These are phyloP conservation scores for Drosophila simulans DNA, from an alignment of 1,140 invertebrate genomes.

Conservation along the genomic window DNA sequence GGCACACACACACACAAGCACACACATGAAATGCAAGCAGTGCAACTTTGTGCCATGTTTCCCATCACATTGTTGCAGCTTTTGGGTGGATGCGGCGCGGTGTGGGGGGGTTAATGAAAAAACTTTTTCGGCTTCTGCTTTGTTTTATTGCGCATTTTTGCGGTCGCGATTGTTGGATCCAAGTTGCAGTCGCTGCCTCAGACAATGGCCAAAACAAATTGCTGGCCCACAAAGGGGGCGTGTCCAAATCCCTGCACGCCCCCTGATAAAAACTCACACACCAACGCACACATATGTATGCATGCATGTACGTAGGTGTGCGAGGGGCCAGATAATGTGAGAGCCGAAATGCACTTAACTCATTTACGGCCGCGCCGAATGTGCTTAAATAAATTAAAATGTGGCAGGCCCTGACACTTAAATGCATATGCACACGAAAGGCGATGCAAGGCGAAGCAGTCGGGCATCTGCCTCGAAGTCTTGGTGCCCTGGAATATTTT, in stretches of 20 bases:
- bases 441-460: not conserved
- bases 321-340: slow-evolving; percentile 35
- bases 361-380: slow-evolving; percentile 61
- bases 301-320: slow-evolving; percentile 3
- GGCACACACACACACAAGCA: not conserved
- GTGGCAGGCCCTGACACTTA: slow-evolving; percentile 71
- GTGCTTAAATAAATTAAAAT: slow-evolving; percentile 81
- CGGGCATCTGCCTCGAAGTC: not conserved
- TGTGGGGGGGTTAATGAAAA: slow-evolving; percentile 44
- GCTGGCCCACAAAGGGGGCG: slow-evolving; percentile 13
- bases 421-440: slow-evolving; percentile 44
- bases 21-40: slow-evolving; percentile 36
- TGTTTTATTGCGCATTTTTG: slow-evolving; percentile 50
- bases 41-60: slow-evolving; percentile 60
- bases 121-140: slow-evolving; percentile 43
- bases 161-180: slow-evolving; percentile 29
- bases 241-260: slow-evolving; percentile 24
- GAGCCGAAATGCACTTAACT: slow-evolving; percentile 69
- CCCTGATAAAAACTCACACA: slow-evolving; percentile 36
- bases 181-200: slow-evolving; percentile 19
- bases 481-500: not conserved
- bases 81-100: not conserved
- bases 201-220: slow-evolving; percentile 63
- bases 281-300: not conserved
- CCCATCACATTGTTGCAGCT: slow-evolving; percentile 55